These are phyloP conservation scores for Calyptomena viridis DNA, from an alignment of 2,113 vertebrate genomes.

Conservation along the genomic window DNA sequence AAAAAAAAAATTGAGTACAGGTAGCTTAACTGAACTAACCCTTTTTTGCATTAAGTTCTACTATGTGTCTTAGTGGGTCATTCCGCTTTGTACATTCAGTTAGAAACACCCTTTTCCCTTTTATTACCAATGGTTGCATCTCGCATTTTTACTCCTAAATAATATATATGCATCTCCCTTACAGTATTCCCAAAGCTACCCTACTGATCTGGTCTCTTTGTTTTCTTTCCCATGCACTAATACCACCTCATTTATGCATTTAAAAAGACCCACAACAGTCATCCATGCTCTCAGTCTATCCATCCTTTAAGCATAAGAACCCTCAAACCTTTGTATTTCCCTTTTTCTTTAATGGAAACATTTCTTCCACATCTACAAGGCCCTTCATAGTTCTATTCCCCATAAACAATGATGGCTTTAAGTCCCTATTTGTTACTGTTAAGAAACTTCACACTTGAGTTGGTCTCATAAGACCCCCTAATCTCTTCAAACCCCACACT, in stretches of 20 bases:
- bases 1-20: not conserved
- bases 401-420: slow-evolving; percentile 13
- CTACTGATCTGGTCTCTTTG: not conserved
- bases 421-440: slow-evolving; percentile 29
- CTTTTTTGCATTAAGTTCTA: not conserved
- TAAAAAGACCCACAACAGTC: not conserved
- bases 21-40: not conserved
- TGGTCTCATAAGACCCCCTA: not conserved
- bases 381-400: not conserved
- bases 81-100: not conserved
- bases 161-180: not conserved
- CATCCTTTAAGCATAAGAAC: not conserved
- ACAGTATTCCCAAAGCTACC: not conserved
- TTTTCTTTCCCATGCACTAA: not conserved
- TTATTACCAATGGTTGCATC: not conserved
- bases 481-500: slow-evolving; percentile 22
- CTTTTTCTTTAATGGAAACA: not conserved
- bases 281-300: not conserved
- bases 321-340: not conserved
- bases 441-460: slow-evolving; percentile 37
- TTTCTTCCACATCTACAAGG: not conserved
- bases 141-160: not conserved
- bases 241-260: not conserved
- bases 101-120: not conserved
- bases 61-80: not conserved